Evolutionary conservation across 2,888 invertebrate species (phyloP).

Genomic region (Amorpha juglandis): DNA sequence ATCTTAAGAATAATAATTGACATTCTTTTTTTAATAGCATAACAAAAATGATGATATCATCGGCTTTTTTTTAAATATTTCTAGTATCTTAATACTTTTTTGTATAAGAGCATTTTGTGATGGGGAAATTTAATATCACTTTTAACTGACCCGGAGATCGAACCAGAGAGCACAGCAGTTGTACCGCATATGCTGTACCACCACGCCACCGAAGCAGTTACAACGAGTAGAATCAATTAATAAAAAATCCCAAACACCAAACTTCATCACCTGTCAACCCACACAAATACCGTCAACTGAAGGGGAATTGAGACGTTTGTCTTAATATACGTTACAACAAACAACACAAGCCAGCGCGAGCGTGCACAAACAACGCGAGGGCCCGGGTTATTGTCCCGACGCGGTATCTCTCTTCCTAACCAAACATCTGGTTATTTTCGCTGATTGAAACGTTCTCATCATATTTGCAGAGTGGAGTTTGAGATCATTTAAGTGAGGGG

Average conservation of each 20-base stretch:
- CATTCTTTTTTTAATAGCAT: too few species aligned
- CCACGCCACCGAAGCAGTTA: too few species aligned
- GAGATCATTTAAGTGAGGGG: background rate
- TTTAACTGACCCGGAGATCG: too few species aligned
- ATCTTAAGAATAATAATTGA: too few species aligned
- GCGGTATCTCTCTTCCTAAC: slow-evolving; percentile 16
- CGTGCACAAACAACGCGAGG: slow-evolving; percentile 20
- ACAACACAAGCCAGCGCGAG: slow-evolving; percentile 24
- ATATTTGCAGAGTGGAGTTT: slow-evolving; percentile 6
- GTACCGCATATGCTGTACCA: too few species aligned
- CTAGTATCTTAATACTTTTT: too few species aligned
- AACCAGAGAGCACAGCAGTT: too few species aligned
- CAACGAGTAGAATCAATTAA: too few species aligned
- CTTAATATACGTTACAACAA: slow-evolving; percentile 57
- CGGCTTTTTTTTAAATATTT: too few species aligned
- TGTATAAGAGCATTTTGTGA: too few species aligned
- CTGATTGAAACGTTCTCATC: slow-evolving; percentile 19
- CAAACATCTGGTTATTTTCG: slow-evolving; percentile 13
- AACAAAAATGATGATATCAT: too few species aligned
- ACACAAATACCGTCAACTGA: slow-evolving; percentile 38
- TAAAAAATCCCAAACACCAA: background rate
- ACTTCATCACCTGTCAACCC: slow-evolving; percentile 11
- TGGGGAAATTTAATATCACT: too few species aligned
- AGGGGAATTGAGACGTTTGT: slow-evolving; percentile 64
- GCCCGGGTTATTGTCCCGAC: slow-evolving; percentile 17